Evolutionary conservation across 2,888 invertebrate species (phyloP), one percentile per base, ranked within the genome.

Genomic region (Cryptocephalus primarius): DNA sequence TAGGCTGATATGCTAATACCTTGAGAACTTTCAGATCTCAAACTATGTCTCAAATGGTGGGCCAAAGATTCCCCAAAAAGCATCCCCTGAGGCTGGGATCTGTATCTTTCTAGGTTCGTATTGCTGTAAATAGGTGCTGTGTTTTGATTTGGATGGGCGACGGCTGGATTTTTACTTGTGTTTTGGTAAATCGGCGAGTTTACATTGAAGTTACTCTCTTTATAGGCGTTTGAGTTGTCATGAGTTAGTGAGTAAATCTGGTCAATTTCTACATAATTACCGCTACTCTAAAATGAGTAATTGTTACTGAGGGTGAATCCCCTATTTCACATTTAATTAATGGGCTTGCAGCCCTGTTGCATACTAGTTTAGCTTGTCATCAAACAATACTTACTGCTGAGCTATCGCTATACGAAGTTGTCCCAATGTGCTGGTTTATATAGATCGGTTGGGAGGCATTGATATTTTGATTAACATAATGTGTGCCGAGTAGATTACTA

Each of bases 101-200:
- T 58, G 55, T 63, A 68, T 33, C 63, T 55, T 50, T 69, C 68
- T 40, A 64, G 54, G 54, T 72, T 74, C 1, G 75, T 73, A 53
- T 77, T 77, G 54, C 75, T 76, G 50, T 77, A 77, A 54, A 77
- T 77, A 1, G 77, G 76, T 12, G 55, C 52, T 47, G 60, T 62
- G 33, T 68, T 65, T 44, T 57, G 55, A 51, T 54, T 58, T 42
- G 43, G 48, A 48, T 47, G 42, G 9, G 11, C 6, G 2, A 43
- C 31, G 9, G n/a, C 9, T n/a, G 43, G 36, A 6, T 56, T 59
- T 40, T 63, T 62, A 42, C 56, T 56, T 12, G 69, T 75, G 59
- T 76, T 75, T 56, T 77, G 76, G 57, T 77, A 77, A 33, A 77
- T 77, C 1, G 77, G 77, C 42, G 75, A 77, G 42, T 71, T 70